These are phyloP conservation scores for Artibeus lituratus DNA, from an alignment of 2,797 vertebrate genomes.

Conservation along the genomic window DNA sequence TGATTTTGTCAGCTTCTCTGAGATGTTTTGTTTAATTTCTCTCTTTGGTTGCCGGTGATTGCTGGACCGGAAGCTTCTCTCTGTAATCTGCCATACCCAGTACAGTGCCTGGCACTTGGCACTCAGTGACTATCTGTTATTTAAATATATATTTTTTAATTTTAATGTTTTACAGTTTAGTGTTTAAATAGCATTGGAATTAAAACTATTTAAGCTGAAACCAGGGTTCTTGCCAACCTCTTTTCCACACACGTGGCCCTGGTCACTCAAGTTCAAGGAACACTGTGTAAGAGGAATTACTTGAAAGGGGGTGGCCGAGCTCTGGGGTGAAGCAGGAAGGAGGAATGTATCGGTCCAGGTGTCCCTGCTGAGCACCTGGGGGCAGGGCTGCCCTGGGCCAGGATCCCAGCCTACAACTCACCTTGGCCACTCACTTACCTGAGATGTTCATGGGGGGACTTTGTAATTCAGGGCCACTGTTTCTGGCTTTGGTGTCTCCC, in stretches of 20 bases:
- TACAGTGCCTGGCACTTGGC: background rate
- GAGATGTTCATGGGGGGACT: background rate
- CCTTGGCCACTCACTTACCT: background rate
- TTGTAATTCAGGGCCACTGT: background rate
- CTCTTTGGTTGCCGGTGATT: background rate
- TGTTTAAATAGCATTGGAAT: background rate
- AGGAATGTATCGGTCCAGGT: background rate
- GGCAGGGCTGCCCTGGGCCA: background rate
- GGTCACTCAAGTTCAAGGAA: background rate
- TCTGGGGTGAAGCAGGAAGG: no score
- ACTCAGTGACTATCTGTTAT: background rate
- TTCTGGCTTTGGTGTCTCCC: background rate
- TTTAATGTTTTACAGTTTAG: background rate
- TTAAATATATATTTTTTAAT: background rate
- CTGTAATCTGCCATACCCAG: fast-evolving
- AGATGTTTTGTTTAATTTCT: background rate
- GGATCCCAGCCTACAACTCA: background rate
- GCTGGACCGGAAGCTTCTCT: background rate
- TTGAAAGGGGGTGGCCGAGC: fast-evolving
- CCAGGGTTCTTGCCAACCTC: background rate
- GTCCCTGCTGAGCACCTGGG: background rate
- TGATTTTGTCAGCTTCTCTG: background rate
- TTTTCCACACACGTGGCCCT: background rate
- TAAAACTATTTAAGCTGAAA: background rate
- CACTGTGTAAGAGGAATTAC: background rate